A percentile compares a stretch with the other conserved stretches of the same genome.
Conservation (phyloP, 2,797 vertebrate genomes). For the Anguilla pacifica region DNA sequence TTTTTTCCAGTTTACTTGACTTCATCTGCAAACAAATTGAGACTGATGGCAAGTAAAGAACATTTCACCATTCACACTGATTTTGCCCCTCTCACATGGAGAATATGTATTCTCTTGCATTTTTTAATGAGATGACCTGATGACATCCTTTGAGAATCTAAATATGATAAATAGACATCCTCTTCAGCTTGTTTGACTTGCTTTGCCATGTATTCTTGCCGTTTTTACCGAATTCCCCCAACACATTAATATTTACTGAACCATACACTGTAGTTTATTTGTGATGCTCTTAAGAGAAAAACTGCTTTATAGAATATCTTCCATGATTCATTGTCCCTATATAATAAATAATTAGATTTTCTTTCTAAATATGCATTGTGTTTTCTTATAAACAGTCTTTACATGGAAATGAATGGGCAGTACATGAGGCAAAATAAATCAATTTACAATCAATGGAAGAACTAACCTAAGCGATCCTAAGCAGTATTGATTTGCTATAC, state of each 20-base stretch:
- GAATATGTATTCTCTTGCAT: slow-evolving; percentile 56
- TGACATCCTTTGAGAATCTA: neutral
- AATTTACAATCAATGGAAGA: neutral
- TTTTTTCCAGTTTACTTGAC: slow-evolving; percentile 68
- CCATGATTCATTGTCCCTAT: neutral
- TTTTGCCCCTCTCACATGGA: slow-evolving; percentile 73
- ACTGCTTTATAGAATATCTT: neutral
- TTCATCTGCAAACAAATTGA: slow-evolving; percentile 78
- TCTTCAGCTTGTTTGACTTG: slow-evolving; percentile 7
- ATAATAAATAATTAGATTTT: neutral
- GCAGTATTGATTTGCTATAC: neutral
- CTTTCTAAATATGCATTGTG: neutral
- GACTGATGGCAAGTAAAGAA: slow-evolving; percentile 68
- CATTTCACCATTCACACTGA: slow-evolving; percentile 77
- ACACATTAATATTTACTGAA: neutral
- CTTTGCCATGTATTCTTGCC: slow-evolving; percentile 12
- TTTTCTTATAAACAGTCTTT: neutral
- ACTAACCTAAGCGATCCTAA: neutral
- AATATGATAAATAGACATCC: slow-evolving; percentile 14
- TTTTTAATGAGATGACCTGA: slow-evolving; percentile 20
- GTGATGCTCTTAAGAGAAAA: neutral
- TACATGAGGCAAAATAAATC: neutral
- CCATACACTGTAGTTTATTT: neutral
- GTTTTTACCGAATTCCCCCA: neutral
- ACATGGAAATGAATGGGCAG: neutral